Evolutionary conservation across 2,888 invertebrate species (phyloP).

Genomic region (Sinotaia quadrata): DNA sequence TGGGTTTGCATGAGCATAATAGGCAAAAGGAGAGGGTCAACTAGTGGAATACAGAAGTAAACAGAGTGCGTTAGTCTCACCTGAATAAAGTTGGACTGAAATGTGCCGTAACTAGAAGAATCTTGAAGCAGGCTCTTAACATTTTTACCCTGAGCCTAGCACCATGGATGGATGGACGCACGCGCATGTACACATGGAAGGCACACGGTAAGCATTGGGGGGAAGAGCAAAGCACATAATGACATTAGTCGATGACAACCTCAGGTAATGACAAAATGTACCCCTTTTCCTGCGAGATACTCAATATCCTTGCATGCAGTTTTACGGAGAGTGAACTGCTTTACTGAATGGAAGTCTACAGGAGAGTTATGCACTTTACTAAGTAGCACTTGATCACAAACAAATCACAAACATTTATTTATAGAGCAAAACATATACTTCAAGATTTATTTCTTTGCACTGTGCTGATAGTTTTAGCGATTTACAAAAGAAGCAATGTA

Average conservation of each 20-base stretch:
- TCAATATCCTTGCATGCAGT: neutral
- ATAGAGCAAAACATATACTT: too few relatives aligned
- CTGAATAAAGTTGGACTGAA: conserved; percentile 48
- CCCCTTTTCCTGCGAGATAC: neutral
- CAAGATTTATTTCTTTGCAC: too few relatives aligned
- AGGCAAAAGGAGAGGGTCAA: neutral
- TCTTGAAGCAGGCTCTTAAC: conserved; percentile 46
- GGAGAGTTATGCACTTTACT: too few relatives aligned
- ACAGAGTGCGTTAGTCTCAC: conserved; percentile 38
- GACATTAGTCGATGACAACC: neutral
- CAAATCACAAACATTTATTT: too few relatives aligned
- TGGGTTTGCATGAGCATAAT: neutral
- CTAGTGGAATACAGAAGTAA: too few relatives aligned
- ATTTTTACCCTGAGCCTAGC: conserved; percentile 48
- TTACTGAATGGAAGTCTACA: too few relatives aligned
- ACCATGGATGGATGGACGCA: neutral
- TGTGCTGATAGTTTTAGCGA: too few relatives aligned
- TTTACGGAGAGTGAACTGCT: too few relatives aligned
- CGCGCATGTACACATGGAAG: neutral
- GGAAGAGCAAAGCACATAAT: conserved; percentile 2
- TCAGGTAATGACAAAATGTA: neutral
- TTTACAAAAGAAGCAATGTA: too few relatives aligned
- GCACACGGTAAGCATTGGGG: neutral
- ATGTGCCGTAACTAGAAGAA: conserved; percentile 52
- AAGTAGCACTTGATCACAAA: too few relatives aligned